Evolutionary conservation across 2,797 vertebrate genomes (phyloP), one percentile per base, ranked within the genome.

Genomic region (Alca torda): DNA sequence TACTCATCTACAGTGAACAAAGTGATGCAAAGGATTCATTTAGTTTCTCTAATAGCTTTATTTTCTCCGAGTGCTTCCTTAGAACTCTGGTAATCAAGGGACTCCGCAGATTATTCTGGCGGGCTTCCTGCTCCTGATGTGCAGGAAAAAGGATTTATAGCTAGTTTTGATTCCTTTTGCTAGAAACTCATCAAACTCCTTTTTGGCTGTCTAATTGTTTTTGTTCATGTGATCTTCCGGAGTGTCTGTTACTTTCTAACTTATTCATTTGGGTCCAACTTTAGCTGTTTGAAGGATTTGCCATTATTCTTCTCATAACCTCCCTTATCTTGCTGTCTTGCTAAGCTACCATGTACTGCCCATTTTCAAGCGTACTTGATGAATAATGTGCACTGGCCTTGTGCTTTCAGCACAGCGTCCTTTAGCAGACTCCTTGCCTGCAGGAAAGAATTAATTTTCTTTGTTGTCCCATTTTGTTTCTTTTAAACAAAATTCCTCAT

Each of bases 261-360:
- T 94, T 88, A 81, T 53, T 89, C 33, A 65, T 57, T 93, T 89
- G 54, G 30, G 64, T 87, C 84, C 82, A 95, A 8, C 76, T 87
- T 92, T 8, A 72, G 68, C 65, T 93, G 19, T 81, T 89, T 78
- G 89, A 95, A 93, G 82, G 75, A 88, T 95, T 92, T 92, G 57
- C 68, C 89, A 50, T 86, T 92, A 83, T 85, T 94, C 77, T 92
- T 92, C 93, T 93, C 95, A 94, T 90, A 91, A 88, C 43, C 11
- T 92, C 87, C 41, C 65, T 94, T 96, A 92, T 85, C 94, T 94
- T 56, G 12, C 54, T 0, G 3, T 82, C 93, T 92, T 86, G 54
- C 67, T 85, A 94, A 95, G 75, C 61, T 57, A 53, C 53, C 41
- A 78, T 39, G 30, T 90, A 81, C 85, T 65, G 79, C 53, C 68